Conservation (phyloP, 2,797 vertebrate species). For the Urophycis tenuis region DNA sequence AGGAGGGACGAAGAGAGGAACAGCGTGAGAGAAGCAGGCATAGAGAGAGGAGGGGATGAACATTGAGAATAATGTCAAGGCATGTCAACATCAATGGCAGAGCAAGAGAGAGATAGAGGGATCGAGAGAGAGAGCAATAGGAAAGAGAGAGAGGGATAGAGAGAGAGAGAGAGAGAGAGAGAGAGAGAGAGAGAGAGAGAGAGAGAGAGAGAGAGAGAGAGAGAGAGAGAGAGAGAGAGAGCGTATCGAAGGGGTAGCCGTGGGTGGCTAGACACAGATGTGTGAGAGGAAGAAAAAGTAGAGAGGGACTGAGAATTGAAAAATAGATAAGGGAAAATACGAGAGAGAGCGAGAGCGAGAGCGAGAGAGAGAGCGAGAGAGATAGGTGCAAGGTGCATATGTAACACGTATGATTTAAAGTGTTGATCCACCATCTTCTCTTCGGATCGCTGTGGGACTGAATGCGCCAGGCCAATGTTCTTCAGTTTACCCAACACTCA, state of each 20-base stretch:
- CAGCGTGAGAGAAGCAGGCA: neutral
- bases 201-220: slow-evolving; percentile 14
- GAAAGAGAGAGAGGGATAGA: neutral
- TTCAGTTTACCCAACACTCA: too few relatives aligned
- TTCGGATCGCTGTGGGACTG: too few relatives aligned
- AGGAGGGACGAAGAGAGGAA: too few relatives aligned
- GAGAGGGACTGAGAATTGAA: neutral
- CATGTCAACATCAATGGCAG: too few relatives aligned
- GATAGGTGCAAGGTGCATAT: neutral
- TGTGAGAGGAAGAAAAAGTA: neutral
- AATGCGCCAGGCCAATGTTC: too few relatives aligned
- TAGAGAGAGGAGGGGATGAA: neutral
- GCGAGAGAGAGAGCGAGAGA: slow-evolving; percentile 1
- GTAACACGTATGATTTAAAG: too few relatives aligned
- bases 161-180: neutral
- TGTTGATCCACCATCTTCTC: too few relatives aligned
- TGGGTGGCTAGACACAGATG: neutral
- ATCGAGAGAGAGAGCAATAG: neutral
- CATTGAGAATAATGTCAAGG: neutral
- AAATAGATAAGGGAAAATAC: neutral
- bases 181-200: neutral
- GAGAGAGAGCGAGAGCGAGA: slow-evolving; percentile 11
- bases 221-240: slow-evolving; percentile 10
- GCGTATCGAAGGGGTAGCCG: neutral
- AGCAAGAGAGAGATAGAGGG: slow-evolving; percentile 2